Evolutionary conservation across 2,113 vertebrate genomes (phyloP).

Genomic region (Pavo muticus): DNA sequence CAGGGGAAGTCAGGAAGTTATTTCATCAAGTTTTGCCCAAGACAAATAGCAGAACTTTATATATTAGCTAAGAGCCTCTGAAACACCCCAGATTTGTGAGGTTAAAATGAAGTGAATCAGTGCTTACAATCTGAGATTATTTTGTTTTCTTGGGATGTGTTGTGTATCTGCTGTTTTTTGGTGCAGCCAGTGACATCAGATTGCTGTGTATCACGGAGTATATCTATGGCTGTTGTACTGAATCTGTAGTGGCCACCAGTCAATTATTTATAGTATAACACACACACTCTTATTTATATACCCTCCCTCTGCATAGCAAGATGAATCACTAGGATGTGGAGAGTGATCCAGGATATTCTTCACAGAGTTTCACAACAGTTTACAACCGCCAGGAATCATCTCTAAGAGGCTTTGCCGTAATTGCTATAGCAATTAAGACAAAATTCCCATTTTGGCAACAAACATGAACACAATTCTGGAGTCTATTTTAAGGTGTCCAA

Average conservation of each 20-base stretch:
- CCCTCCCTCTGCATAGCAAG: neutral
- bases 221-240: neutral
- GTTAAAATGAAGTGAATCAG: neutral
- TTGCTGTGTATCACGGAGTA: neutral
- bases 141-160: neutral
- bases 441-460: neutral
- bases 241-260: neutral
- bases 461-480: accelerated
- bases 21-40: neutral
- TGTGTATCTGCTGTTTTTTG: neutral
- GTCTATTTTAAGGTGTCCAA: neutral
- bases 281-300: neutral
- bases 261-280: neutral
- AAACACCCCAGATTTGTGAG: accelerated
- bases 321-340: neutral
- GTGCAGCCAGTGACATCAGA: neutral
- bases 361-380: neutral
- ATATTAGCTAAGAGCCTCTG: neutral
- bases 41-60: neutral
- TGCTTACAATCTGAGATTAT: neutral
- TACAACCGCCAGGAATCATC: neutral
- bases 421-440: neutral
- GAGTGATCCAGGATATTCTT: neutral
- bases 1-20: neutral
- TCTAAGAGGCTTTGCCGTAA: neutral